Evolutionary conservation across 2,888 invertebrate genomes (phyloP).

Genomic region (Glyphotaelius pellucidus): DNA sequence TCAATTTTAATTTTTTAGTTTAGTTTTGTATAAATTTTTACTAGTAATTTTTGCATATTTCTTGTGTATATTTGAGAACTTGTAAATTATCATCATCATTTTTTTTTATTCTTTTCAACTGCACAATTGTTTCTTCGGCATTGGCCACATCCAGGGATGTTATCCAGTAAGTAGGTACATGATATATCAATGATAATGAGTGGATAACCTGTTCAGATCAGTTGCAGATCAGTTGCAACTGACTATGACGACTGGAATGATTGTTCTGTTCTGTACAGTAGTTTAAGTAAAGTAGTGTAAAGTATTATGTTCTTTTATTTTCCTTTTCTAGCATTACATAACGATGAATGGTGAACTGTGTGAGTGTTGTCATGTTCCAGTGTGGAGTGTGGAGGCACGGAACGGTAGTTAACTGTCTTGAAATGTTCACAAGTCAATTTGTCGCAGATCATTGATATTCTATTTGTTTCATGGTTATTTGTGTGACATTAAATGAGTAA

Average conservation of each 20-base stretch:
- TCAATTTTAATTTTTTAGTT: constrained; percentile 78
- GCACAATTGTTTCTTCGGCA: constrained; percentile 82
- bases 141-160: constrained; percentile 84
- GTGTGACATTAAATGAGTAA: constrained; percentile 60
- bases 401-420: constrained; percentile 60
- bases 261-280: constrained; percentile 64
- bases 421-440: constrained; percentile 64
- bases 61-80: constrained; percentile 63
- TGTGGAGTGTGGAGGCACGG: constrained; percentile 60
- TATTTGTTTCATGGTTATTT: constrained; percentile 61
- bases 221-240: constrained; percentile 48
- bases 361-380: constrained; percentile 58
- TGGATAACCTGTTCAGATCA: constrained; percentile 54
- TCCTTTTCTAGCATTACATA: constrained; percentile 55
- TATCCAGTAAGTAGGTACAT: constrained; percentile 83
- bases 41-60: constrained; percentile 64
- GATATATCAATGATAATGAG: constrained; percentile 61
- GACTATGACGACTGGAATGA: constrained; percentile 58
- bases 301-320: constrained; percentile 58
- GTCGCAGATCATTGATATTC: constrained; percentile 63
- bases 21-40: constrained; percentile 72
- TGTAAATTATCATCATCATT: constrained; percentile 79
- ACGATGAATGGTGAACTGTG: constrained; percentile 59
- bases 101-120: constrained; percentile 82
- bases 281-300: constrained; percentile 62